Base-by-base conservation (phyloP, 2,888 invertebrate species). In the Tenthredo scrophulariae region DNA sequence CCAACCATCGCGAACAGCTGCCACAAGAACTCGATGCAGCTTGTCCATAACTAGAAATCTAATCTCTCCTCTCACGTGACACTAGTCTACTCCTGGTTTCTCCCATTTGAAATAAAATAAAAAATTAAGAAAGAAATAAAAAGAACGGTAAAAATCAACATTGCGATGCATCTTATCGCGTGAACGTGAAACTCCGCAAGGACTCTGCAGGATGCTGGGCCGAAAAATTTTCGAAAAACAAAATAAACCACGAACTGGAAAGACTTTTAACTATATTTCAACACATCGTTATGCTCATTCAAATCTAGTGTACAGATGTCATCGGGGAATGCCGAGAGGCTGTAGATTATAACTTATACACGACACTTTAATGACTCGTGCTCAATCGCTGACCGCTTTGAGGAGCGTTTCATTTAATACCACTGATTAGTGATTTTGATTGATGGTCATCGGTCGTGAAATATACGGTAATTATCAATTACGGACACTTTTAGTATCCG, bases 11-110 rank as follows among this genome's bases (percentile, higher is more conserved):
- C 43, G 29, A 50, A 50, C 85, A 50, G 26, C 86, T 46, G 67
- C 86, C 15, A 26, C 67, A 22, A 54, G 84, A 33, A 65, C 84
- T 37, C 70, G 84, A 74, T 40, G 70, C 58, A 37, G 80, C 62
- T 40, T 62, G 58, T 80, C 80, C 88, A 85, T 86, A 85, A 86
- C 86, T 88, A 89, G 89, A 89, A 89, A 89, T 89, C 87, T 86
- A 88, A 89, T 89, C 88, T 89, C 88, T 88, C 89, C 87, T 74
- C 83, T 85, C 50, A 82, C 40, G 77, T 84, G 80, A 62, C 80
- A 40, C 37, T 26, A 80, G 62, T 22, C n/a, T 37, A 40, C 80
- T 62, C 62, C 58, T 22, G 22, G 58, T 80, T 62, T 62, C 62
- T 40, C 62, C 13, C 80, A 62, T 10, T 29, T 18, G 37, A 15